Evolutionary conservation across 2,113 vertebrate species (phyloP), one percentile per base, ranked within the genome.

Genomic region (Eclectus roratus): DNA sequence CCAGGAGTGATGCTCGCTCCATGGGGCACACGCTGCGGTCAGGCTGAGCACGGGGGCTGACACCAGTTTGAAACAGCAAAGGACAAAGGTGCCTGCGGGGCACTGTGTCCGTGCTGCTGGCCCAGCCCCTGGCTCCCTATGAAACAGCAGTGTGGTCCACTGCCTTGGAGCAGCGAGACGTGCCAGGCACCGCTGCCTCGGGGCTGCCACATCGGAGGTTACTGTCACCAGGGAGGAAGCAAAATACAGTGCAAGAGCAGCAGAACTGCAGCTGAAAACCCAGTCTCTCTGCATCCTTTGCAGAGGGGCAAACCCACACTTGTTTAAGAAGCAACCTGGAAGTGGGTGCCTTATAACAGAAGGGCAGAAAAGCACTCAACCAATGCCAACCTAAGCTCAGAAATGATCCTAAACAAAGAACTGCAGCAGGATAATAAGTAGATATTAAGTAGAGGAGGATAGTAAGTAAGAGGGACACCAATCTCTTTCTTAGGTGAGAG

Each of bases 21-120:
- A 1, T 1, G 1, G 10, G 39, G 28, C 27, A 11, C n/a, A 15
- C 0, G 11, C 55, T 19, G 4, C 2, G 2, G 66, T 13, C 5
- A 0, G 49, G 65, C 61, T 12, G 55, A 8, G 68, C 4, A 0
- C 1, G 0, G 1, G 50, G 70, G 20, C 41, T 55, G 61, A 13
- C 49, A 44, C 39, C 0, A 9, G 49, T 4, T 13, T 44, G 72
- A 15, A 49, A 61, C 11, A 3, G 76, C 71, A 31, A 52, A 94
- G 74, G 82, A 79, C 63, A 25, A 33, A 88, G 49, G 17, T 55
- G 63, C 71, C 82, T 2, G 4, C 0, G 2, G 47, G 84, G 73
- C 52, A 15, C 23, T 1, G 6, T 5, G 24, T 44, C 82, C 56
- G 1, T 61, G 77, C 60, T 50, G 70, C 80, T 43, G 69, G 43